phyloP scores from a whole-genome alignment of 2,797 vertebrate genomes.

The Acipenser transmontanus region DNA sequence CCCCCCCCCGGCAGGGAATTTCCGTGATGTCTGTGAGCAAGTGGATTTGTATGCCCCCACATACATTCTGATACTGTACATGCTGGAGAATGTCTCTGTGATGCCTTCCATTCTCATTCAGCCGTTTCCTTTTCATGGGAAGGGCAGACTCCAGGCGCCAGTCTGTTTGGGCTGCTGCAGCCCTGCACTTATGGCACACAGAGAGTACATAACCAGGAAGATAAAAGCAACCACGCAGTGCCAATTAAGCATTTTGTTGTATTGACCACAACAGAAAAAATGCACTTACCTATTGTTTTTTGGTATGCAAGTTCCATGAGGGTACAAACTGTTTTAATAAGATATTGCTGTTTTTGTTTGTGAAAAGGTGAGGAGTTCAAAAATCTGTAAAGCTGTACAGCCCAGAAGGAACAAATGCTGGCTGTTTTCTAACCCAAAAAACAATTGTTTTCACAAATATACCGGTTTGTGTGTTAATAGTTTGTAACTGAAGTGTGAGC shows the following conservation, averaged over 20 bases:
- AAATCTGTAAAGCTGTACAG: not conserved
- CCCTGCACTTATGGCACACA: conserved; percentile 6
- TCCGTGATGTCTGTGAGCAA: conserved; percentile 11
- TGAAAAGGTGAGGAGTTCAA: conserved; percentile 25
- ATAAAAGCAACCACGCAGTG: conserved; percentile 31
- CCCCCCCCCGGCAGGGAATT: no score
- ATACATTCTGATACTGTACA: conserved; percentile 27
- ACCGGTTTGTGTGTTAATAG: not conserved
- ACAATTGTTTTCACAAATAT: not conserved
- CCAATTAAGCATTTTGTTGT: conserved; percentile 64
- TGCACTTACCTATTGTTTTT: conserved; percentile 36
- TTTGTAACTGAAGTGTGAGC: not conserved
- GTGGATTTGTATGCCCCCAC: no score
- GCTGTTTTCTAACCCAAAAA: not conserved
- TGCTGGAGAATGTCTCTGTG: conserved; percentile 23
- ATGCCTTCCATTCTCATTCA: conserved; percentile 61
- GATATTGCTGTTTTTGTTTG: conserved; percentile 19
- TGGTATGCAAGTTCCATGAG: conserved; percentile 27
- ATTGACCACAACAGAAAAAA: conserved; percentile 34
- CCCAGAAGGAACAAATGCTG: not conserved
- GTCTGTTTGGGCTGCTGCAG: conserved; percentile 52
- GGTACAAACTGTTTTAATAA: conserved; percentile 33
- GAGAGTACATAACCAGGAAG: not conserved
- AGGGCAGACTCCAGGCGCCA: conserved; percentile 74
- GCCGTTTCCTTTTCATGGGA: conserved; percentile 67